Conservation (phyloP, 2,113 vertebrate species). For the Recurvirostra avosetta region DNA sequence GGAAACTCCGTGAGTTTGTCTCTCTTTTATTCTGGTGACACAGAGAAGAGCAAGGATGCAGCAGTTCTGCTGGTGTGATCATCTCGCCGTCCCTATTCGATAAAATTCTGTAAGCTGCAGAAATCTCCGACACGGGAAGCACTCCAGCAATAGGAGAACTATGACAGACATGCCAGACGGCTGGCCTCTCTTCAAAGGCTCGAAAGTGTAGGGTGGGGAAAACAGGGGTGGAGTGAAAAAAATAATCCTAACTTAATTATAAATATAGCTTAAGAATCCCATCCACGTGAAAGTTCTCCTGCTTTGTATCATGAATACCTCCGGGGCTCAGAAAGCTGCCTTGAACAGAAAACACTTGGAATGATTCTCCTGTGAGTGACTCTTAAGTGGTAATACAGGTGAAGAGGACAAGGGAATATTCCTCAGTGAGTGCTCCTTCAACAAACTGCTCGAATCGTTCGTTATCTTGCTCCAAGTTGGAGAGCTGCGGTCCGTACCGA, state of each 20-base stretch:
- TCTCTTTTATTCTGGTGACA: background rate
- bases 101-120: background rate
- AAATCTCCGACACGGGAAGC: background rate
- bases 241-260: slow-evolving; percentile 39
- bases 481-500: background rate
- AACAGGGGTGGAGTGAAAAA: background rate
- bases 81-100: fast-evolving
- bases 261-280: background rate
- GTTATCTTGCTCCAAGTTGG: background rate
- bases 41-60: background rate
- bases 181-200: slow-evolving; percentile 30
- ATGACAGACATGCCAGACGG: background rate
- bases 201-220: background rate
- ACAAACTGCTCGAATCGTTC: background rate
- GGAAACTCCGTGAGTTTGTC: fast-evolving
- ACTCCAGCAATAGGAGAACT: background rate
- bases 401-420: background rate
- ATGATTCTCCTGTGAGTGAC: background rate
- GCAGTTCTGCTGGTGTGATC: background rate
- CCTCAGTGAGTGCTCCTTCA: background rate
- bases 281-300: background rate
- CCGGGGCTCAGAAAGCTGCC: slow-evolving; percentile 26
- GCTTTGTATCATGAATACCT: background rate
- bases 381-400: background rate
- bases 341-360: background rate